Evolutionary conservation across 2,113 vertebrate genomes (phyloP).

Genomic region (Etheostoma cragini): DNA sequence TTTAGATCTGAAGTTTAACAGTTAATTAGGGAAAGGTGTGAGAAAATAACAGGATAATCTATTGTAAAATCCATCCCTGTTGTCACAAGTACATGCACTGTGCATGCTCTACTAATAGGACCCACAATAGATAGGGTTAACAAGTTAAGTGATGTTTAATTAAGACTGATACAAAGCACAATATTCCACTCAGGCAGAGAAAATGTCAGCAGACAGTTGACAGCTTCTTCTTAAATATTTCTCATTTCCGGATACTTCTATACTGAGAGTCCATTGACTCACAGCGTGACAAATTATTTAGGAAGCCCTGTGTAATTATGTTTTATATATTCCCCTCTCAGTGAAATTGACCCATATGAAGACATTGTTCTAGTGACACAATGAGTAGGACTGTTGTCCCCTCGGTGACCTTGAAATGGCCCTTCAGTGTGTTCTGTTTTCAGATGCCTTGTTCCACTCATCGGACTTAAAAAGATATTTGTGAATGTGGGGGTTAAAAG

Average conservation of each 20-base stretch:
- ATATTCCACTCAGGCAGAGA: conserved; percentile 39
- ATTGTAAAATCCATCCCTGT: not conserved
- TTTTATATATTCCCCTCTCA: conserved; percentile 54
- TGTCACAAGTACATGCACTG: not conserved
- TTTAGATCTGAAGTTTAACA: not conserved
- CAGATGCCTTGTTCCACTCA: conserved; percentile 48
- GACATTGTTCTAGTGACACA: conserved; percentile 66
- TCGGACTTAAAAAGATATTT: conserved; percentile 62
- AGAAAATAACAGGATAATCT: not conserved
- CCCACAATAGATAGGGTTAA: not conserved
- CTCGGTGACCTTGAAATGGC: conserved; percentile 63
- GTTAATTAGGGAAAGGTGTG: not conserved
- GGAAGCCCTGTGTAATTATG: conserved; percentile 73
- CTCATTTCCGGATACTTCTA: conserved; percentile 55
- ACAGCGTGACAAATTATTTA: conserved; percentile 66
- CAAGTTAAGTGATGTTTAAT: conserved; percentile 18
- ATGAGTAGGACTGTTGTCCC: conserved; percentile 72
- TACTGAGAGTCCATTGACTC: conserved; percentile 65
- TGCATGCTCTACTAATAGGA: not conserved
- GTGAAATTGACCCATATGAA: conserved; percentile 47
- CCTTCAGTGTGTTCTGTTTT: conserved; percentile 40
- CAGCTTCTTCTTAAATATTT: conserved; percentile 54
- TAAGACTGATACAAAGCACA: conserved; percentile 39
- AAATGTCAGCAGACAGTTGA: conserved; percentile 58
- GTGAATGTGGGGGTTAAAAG: conserved; percentile 59